These are phyloP conservation scores for Chelmon rostratus DNA, from an alignment of 2,797 vertebrate species.

Conservation along the genomic window DNA sequence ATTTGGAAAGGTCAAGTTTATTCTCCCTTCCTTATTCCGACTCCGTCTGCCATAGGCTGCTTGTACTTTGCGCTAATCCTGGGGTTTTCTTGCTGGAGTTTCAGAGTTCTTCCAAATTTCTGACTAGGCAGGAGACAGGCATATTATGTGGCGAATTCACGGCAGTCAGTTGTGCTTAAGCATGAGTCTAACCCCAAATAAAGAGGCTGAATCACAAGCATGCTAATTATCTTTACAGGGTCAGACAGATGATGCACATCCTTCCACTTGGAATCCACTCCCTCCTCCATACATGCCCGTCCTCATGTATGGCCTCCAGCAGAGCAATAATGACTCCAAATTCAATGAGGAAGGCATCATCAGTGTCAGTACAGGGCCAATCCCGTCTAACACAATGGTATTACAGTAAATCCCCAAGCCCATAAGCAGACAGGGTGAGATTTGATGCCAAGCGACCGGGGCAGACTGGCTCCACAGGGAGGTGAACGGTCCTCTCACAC, in stretches of 20 bases:
- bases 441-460: constrained; percentile 66
- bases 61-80: constrained; percentile 48
- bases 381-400: constrained; percentile 81
- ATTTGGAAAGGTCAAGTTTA: constrained; percentile 33
- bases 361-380: constrained; percentile 79
- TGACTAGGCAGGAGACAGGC: constrained; percentile 39
- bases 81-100: constrained; percentile 38
- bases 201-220: constrained; percentile 48
- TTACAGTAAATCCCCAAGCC: constrained; percentile 82
- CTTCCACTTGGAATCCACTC: constrained; percentile 26
- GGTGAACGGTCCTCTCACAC: constrained; percentile 41
- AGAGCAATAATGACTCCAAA: constrained; percentile 66
- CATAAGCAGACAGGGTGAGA: constrained; percentile 70
- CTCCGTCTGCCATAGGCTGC: constrained; percentile 20
- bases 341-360: constrained; percentile 76
- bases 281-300: constrained; percentile 46
- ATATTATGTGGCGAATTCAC: constrained; percentile 47
- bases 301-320: constrained; percentile 58
- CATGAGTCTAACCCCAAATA: constrained; percentile 34
- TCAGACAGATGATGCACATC: constrained; percentile 28
- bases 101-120: constrained; percentile 43
- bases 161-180: constrained; percentile 62
- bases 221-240: constrained; percentile 47
- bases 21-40: constrained; percentile 17
- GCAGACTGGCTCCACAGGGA: constrained; percentile 62